phyloP scores from a whole-genome alignment of 2,797 vertebrate species.

The Chelon auratus region DNA sequence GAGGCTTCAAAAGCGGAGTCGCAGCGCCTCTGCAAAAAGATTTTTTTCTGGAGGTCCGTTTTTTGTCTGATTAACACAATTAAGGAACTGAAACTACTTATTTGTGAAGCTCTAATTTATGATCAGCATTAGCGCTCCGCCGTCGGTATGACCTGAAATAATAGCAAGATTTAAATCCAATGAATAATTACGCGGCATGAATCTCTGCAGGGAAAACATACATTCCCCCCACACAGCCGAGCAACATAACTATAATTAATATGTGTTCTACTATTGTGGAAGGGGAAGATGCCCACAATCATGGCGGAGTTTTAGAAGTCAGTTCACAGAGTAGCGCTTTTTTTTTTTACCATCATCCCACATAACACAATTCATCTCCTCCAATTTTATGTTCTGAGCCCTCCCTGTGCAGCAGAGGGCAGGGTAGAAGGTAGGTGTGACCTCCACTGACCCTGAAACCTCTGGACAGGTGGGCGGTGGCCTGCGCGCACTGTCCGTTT shows the following conservation, averaged over 20 bases:
- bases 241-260: slow-evolving; percentile 74
- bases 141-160: slow-evolving; percentile 46
- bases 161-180: slow-evolving; percentile 61
- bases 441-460: slow-evolving; percentile 91
- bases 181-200: slow-evolving; percentile 70
- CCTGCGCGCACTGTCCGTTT: slow-evolving; percentile 84
- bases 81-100: slow-evolving; percentile 3
- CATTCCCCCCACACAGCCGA: slow-evolving; percentile 47
- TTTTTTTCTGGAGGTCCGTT: not conserved
- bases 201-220: slow-evolving; percentile 63
- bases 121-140: slow-evolving; percentile 1
- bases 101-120: slow-evolving; percentile 42
- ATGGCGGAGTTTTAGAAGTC: slow-evolving; percentile 42
- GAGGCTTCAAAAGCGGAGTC: slow-evolving; percentile 31
- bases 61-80: slow-evolving; percentile 29
- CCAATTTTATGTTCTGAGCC: slow-evolving; percentile 60
- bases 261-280: slow-evolving; percentile 61
- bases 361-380: slow-evolving; percentile 59
- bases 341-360: slow-evolving; percentile 28
- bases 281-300: slow-evolving; percentile 47
- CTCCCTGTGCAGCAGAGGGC: slow-evolving; percentile 64
- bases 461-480: slow-evolving; percentile 86
- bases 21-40: not conserved
- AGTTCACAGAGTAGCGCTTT: slow-evolving; percentile 23
- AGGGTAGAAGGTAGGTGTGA: slow-evolving; percentile 88